phyloP scores from a whole-genome alignment of 2,888 invertebrate species.

The Rhaphigaster nebulosa region DNA sequence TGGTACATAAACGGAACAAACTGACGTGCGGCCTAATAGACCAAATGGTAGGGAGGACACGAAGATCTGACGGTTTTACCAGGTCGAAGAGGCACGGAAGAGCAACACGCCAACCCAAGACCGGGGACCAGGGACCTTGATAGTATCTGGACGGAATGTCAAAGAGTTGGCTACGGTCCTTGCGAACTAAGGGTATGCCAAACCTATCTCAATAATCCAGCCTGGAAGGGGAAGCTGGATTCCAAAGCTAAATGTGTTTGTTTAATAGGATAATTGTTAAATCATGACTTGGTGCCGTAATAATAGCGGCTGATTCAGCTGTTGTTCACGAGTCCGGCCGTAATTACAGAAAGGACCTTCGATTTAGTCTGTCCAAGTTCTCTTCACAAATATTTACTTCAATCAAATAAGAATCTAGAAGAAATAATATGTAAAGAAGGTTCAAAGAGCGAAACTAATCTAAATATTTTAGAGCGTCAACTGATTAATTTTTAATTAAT shows the following conservation, averaged over 20 bases:
- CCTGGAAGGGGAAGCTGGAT: not conserved
- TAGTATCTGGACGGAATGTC: not conserved
- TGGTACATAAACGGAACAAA: not conserved
- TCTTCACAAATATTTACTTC: not conserved
- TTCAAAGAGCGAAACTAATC: no score
- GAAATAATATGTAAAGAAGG: not conserved
- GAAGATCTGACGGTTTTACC: not conserved
- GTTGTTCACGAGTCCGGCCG: not conserved
- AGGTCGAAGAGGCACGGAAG: not conserved
- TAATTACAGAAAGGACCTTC: not conserved
- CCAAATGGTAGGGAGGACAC: not conserved
- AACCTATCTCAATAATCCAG: slow-evolving; percentile 14
- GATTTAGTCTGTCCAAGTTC: not conserved
- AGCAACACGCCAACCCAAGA: not conserved
- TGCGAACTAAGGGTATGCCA: not conserved
- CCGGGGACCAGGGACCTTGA: not conserved
- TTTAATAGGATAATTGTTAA: not conserved
- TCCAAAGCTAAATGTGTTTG: not conserved
- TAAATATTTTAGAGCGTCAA: no score
- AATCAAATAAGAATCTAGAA: not conserved
- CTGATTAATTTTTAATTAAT: no score
- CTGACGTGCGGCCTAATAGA: not conserved
- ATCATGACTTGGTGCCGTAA: not conserved
- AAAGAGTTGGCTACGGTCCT: not conserved
- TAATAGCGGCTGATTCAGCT: slow-evolving; percentile 28